Evolutionary conservation across 2,888 invertebrate species (phyloP).

Genomic region (Iselma pallidipennis): DNA sequence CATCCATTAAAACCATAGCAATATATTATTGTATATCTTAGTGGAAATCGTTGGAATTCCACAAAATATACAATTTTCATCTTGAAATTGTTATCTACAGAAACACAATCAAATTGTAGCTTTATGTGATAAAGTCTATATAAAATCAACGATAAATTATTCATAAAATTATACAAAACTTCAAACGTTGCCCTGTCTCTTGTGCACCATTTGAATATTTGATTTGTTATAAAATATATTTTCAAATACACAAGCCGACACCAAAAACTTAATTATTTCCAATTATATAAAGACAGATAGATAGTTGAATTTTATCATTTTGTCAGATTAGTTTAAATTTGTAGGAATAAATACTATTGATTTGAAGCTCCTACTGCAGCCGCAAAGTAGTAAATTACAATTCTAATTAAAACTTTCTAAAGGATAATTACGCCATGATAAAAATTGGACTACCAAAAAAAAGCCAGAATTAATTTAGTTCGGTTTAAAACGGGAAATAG

Average conservation of each 20-base stretch:
- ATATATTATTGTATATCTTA: background rate
- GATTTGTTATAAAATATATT: slow-evolving; percentile 12
- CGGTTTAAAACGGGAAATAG: background rate
- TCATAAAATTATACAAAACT: slow-evolving; percentile 23
- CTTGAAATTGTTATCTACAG: background rate
- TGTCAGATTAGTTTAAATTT: background rate
- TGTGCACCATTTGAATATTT: slow-evolving; percentile 26
- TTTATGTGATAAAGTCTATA: background rate
- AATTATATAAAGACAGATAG: background rate
- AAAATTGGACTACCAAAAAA: background rate
- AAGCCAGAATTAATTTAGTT: background rate
- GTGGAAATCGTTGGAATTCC: too few species aligned
- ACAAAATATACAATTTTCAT: background rate
- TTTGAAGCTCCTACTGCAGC: background rate
- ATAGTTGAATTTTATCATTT: background rate
- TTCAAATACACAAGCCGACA: slow-evolving; percentile 7
- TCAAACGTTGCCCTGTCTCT: slow-evolving; percentile 13
- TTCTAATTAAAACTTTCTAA: background rate
- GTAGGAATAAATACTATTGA: background rate
- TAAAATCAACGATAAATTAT: slow-evolving; percentile 17
- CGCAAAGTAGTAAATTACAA: background rate
- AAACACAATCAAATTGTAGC: background rate
- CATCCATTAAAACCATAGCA: background rate
- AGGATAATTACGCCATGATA: background rate
- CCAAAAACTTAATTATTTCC: background rate